Base-by-base conservation (phyloP, 2,113 vertebrate species). In the Seriola dumerili region DNA sequence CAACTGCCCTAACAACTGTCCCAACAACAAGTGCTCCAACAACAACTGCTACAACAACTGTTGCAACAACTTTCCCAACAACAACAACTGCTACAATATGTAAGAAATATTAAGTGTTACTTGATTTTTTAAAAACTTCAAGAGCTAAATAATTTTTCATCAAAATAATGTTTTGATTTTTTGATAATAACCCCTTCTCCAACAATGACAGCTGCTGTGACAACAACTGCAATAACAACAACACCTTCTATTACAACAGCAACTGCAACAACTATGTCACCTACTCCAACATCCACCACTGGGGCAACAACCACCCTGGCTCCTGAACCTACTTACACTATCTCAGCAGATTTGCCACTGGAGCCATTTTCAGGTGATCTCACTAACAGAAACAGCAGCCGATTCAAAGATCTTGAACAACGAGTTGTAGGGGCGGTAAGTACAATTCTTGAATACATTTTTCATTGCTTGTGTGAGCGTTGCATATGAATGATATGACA, bases 181-280 rank as follows among this genome's bases (percentile, higher is more conserved):
- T 29, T 29, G 29, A 29, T 29, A 2, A 29, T 29, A 29, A 32
- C 25, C 14, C 4, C 64, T 8, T 11, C 23, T 13, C 1, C 52
- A 0, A 7, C 38, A 21, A 58, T 13, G 1, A 58, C 70, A 5
- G 21, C 54, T 5, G 5, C 44, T 12, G 0, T 9, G 2, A 0
- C 44, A 1, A 21, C 42, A 3, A 25, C 65, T 10, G 9, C 16
- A 5, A 19, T 14, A 32, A 48, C 25, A 10, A 32, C 25, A 12
- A 1, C 23, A 4, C 23, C 54, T 7, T 7, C 57, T 1, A 32
- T 19, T 0, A 59, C 57, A 34, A 34, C 58, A 16, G 3, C 29
- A 5, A 8, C 25, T 29, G 4, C 57, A 29, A 25, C 54, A 23
- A 32, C 25, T 7, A 29, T 17, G 13, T 14, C 57, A 14, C 1